Conservation (phyloP, 2,797 vertebrate species). For the Hipposideros larvatus region DNA sequence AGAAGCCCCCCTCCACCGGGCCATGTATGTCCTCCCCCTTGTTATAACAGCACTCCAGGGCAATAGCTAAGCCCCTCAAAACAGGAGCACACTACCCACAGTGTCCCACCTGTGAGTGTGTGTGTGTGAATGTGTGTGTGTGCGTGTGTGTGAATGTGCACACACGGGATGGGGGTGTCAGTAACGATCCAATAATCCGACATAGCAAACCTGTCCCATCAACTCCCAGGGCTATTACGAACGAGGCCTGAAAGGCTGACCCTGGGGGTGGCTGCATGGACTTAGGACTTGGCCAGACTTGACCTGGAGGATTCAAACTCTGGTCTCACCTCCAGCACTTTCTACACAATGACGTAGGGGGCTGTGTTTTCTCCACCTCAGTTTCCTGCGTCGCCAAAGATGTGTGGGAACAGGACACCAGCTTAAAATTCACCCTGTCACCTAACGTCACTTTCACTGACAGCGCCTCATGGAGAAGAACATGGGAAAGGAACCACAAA, state of each 20-base stretch:
- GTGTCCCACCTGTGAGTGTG: neutral
- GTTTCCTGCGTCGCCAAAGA: accelerated
- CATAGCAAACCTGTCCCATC: accelerated
- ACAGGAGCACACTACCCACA: neutral
- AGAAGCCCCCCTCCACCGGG: neutral
- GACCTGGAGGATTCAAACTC: too few species aligned
- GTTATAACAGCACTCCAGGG: neutral
- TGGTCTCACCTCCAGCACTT: too few species aligned
- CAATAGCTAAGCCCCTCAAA: neutral
- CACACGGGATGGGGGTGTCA: too few species aligned
- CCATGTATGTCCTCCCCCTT: too few species aligned
- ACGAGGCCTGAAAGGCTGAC: neutral
- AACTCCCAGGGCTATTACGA: accelerated
- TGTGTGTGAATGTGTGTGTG: too few species aligned
- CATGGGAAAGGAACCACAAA: accelerated
- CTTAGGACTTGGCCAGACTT: too few species aligned
- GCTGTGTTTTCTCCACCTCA: accelerated
- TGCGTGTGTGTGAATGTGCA: too few species aligned
- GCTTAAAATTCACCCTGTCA: neutral
- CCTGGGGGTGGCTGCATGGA: neutral
- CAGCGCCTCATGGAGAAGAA: accelerated
- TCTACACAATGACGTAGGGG: accelerated
- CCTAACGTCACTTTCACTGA: accelerated
- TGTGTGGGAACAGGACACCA: accelerated
- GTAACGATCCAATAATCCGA: neutral